Percentiles rank a stretch among this genome's conserved stretches.
phyloP scores from a whole-genome alignment of 1,140 invertebrate species.

The Neocloeon triangulifer region DNA sequence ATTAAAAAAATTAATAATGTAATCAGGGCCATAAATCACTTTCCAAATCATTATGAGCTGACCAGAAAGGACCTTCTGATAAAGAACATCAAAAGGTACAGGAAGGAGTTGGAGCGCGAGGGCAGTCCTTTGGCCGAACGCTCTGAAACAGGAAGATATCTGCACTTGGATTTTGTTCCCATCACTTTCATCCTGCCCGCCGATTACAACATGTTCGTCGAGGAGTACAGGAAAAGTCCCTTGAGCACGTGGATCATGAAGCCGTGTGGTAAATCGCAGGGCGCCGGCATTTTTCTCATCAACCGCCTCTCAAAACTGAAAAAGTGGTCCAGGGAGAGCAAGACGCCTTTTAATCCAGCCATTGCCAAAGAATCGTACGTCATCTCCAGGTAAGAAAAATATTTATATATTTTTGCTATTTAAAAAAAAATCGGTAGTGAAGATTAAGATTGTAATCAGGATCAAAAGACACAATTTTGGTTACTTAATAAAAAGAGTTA shows the following conservation, averaged over 20 bases:
- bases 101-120: conserved; percentile 76
- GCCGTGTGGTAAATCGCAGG: conserved; percentile 79
- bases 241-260: conserved; percentile 96
- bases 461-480: too few relatives aligned
- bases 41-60: conserved; percentile 86
- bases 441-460: too few relatives aligned
- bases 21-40: conserved; percentile 75
- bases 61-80: conserved; percentile 85
- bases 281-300: conserved; percentile 68
- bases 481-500: too few relatives aligned
- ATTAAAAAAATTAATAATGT: conserved; percentile 7
- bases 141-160: conserved; percentile 47
- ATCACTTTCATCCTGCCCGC: conserved; percentile 82
- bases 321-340: conserved; percentile 65
- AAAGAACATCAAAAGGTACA: conserved; percentile 86
- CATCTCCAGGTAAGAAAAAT: conserved; percentile 61
- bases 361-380: conserved; percentile 72
- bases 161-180: conserved; percentile 75
- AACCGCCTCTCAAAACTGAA: conserved; percentile 75
- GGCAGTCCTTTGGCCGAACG: conserved; percentile 66
- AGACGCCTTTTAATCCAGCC: conserved; percentile 60
- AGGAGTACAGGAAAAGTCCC: conserved; percentile 78
- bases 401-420: too few relatives aligned
- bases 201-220: conserved; percentile 88
- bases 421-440: too few relatives aligned